These are phyloP conservation scores for Crocuta crocuta DNA, from an alignment of 2,113 vertebrate species.

Conservation along the genomic window DNA sequence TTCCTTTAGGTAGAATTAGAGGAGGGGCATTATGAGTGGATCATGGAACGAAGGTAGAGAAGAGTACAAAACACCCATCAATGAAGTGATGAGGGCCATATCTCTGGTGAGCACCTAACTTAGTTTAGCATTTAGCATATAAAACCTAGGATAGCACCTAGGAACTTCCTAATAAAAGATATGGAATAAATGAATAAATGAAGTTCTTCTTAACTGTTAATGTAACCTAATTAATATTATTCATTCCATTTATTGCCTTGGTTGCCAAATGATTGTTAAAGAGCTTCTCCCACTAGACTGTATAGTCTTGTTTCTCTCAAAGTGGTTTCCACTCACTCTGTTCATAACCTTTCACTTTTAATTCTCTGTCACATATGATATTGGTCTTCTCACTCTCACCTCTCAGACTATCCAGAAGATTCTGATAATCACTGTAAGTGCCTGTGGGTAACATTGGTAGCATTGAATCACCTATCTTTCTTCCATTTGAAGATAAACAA, in stretches of 20 bases:
- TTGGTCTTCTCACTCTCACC: neutral
- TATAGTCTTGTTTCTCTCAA: neutral
- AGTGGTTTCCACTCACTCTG: neutral
- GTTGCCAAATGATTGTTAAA: neutral
- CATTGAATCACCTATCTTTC: neutral
- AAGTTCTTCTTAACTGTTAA: neutral
- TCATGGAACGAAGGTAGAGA: neutral
- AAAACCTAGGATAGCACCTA: neutral
- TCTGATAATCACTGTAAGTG: neutral
- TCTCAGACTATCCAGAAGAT: neutral
- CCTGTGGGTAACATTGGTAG: neutral
- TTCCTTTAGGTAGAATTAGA: neutral
- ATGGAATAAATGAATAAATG: neutral
- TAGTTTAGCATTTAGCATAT: neutral
- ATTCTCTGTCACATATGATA: neutral
- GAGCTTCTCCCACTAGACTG: neutral
- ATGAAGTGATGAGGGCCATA: neutral
- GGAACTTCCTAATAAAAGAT: neutral
- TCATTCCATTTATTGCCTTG: neutral
- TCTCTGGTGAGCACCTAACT: neutral
- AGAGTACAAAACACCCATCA: neutral
- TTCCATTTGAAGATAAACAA: conserved; percentile 23
- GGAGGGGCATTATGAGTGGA: neutral
- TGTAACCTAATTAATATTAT: neutral
- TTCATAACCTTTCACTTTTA: neutral